Conservation (phyloP, 1,140 invertebrate genomes). For the Ganaspis sp. region DNA sequence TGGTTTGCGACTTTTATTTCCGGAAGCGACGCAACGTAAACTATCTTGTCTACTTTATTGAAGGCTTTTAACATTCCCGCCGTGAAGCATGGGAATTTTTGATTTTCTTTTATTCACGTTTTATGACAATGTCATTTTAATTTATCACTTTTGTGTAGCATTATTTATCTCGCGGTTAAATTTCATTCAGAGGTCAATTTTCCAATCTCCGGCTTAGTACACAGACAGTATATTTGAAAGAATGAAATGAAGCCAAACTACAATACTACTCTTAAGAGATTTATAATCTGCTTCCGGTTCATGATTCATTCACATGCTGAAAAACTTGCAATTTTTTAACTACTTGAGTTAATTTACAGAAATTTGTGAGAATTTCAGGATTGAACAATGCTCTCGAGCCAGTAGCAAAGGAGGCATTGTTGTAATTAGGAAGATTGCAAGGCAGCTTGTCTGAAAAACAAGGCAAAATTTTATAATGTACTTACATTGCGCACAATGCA, state of each 20-base stretch:
- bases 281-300: not conserved
- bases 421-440: too few relatives aligned
- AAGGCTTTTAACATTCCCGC: not conserved
- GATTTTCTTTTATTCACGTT: not conserved
- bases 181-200: conserved; percentile 14
- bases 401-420: too few relatives aligned
- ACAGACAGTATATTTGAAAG: not conserved
- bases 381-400: too few relatives aligned
- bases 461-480: not conserved
- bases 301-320: not conserved
- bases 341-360: too few relatives aligned
- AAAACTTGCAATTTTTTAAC: not conserved
- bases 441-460: too few relatives aligned
- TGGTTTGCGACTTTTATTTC: conserved; percentile 13
- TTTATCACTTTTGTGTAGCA: conserved; percentile 16
- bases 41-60: not conserved
- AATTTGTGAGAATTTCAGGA: too few relatives aligned
- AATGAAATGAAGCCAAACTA: not conserved
- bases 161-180: conserved; percentile 11
- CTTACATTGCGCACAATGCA: not conserved
- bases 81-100: not conserved
- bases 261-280: not conserved
- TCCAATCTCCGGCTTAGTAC: not conserved
- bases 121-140: conserved; percentile 1
- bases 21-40: not conserved